Base-by-base conservation (phyloP, 1,140 invertebrate genomes). In the Pseudomyrmex gracilis region DNA sequence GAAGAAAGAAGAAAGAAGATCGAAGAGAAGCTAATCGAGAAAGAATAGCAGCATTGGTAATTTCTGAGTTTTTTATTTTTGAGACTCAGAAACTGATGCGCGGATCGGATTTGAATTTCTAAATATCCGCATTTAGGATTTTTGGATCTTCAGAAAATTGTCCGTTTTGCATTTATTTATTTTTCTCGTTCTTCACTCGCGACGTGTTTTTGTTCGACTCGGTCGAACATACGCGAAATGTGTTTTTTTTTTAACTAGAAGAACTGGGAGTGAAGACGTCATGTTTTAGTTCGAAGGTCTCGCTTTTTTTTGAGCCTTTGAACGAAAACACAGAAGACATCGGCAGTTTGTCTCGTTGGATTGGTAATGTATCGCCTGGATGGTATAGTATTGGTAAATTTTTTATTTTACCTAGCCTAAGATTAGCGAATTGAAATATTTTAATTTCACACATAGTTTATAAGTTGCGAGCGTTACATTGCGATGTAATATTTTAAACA, bases 381-480 rank as follows among this genome's bases (percentile, higher is more conserved):
- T 73, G 88, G 88, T 90, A 88, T 1, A 85, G 88, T 90, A 90
- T 90, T 87, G 78, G 85, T 89, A 87, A 88, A 10, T 20, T 15
- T 17, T 57, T 82, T 49, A 34, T 66, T 58, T 4, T 82, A 51
- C 45, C 47, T 49, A 60, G 55, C 12, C 4, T 63, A 47, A 47
- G 12, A 58, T 17, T 70, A 0, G 24, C 17, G 13, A 66, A 22
- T n/a, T n/a, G 2, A 49, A 17, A 49, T 58, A 24, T 2, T 57
- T 68, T 20, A 53, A 53, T 51, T 0, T 0, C 4, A 2, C 15
- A 2, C 15, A 15, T 70, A 58, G 13, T 68, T 78, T 8, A 5
- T 78, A 70, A 71, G 34, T 1, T 1, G 20, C 58, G 55, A 20
- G 34, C 45, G 2, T 55, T 10, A n/a, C 51, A 34, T 82, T 51